phyloP scores from a whole-genome alignment of 2,113 vertebrate species.

The Promerops cafer region DNA sequence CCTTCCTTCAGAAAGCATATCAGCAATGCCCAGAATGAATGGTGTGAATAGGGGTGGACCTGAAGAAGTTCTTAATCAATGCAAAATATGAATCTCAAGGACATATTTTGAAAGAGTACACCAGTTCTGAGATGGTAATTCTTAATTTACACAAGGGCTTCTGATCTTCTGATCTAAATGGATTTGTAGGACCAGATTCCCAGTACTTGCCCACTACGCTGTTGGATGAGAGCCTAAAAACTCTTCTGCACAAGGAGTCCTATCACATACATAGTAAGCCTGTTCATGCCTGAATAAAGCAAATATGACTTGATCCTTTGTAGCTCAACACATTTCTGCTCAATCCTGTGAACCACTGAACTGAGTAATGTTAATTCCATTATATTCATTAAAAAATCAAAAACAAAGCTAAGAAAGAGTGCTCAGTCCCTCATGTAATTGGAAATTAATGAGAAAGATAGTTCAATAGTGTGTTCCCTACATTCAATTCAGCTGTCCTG shows the following conservation, averaged over 20 bases:
- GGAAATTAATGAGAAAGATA: conserved; percentile 22
- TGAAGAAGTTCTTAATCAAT: not conserved
- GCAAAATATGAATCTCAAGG: not conserved
- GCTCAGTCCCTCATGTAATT: conserved; percentile 4
- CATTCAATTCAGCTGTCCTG: not conserved
- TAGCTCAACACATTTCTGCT: conserved; percentile 25
- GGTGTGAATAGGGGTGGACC: not conserved
- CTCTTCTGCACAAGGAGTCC: not conserved
- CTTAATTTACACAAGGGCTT: not conserved
- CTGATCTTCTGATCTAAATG: not conserved
- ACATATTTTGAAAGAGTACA: not conserved
- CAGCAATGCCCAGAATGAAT: not conserved
- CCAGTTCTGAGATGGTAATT: not conserved
- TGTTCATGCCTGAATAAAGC: conserved; percentile 1
- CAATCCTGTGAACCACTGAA: conserved; percentile 18
- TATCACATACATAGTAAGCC: not conserved
- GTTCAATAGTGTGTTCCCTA: not conserved
- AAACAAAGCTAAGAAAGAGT: conserved; percentile 6
- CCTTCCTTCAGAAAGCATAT: not conserved
- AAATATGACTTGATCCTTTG: not conserved
- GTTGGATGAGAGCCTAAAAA: not conserved
- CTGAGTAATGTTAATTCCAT: conserved; percentile 22
- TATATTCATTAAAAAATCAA: conserved; percentile 10
- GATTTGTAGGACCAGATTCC: not conserved
- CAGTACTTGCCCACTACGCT: not conserved